Conservation (phyloP, 2,888 invertebrate species). For the Nysson spinosus region DNA sequence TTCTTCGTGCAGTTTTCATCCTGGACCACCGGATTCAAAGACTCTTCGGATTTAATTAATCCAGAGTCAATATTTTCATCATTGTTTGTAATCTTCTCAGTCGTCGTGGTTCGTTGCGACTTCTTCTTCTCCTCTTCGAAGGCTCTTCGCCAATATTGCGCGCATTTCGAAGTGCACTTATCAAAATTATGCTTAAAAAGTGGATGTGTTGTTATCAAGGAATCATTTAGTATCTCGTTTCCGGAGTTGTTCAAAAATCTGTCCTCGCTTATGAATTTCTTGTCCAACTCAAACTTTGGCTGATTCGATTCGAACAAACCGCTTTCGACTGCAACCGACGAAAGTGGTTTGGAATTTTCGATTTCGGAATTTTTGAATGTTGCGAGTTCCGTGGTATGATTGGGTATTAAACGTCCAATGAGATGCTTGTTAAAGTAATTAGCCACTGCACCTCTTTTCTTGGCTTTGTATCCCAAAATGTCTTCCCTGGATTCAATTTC, state of each 20-base stretch:
- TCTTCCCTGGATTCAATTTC: no score
- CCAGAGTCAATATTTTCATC: constrained; percentile 49
- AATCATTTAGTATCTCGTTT: neutral
- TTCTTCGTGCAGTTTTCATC: neutral
- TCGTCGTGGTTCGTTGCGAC: no score
- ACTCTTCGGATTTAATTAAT: constrained; percentile 40
- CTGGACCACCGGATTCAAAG: neutral
- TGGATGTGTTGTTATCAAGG: neutral
- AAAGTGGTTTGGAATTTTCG: neutral
- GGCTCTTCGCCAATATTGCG: neutral
- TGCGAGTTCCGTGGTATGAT: neutral
- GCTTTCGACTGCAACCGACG: neutral
- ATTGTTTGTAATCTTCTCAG: neutral
- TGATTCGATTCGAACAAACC: constrained; percentile 3
- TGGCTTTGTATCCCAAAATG: constrained; percentile 10
- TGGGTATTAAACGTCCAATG: neutral
- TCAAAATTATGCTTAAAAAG: neutral
- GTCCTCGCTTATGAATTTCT: constrained; percentile 4
- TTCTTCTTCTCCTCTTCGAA: neutral
- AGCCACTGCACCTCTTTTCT: no score
- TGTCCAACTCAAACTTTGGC: neutral
- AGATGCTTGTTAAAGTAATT: constrained; percentile 17
- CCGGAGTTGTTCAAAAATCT: neutral
- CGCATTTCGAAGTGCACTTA: constrained; percentile 16
- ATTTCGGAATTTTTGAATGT: neutral